Base-by-base conservation (phyloP, 2,113 vertebrate species). In the Xiphias gladius region DNA sequence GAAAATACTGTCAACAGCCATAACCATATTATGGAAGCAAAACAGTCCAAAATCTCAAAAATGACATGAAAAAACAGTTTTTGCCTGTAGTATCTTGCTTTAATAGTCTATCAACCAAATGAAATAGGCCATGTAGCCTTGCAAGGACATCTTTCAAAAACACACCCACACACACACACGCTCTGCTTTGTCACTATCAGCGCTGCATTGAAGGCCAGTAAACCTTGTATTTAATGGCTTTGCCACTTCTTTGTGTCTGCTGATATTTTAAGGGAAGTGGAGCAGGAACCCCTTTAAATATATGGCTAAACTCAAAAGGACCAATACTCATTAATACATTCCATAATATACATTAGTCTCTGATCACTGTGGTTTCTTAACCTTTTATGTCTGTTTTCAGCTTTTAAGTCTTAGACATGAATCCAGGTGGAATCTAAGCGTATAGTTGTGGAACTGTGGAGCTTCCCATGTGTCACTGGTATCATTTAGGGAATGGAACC, bases 71-170 rank as follows among this genome's bases (percentile, higher is more conserved):
- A 35, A 35, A 3, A 35, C 32, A 35, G 32, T 35, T 35, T 6
- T 35, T 35, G 32, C 32, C 32, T 35, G 32, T 35, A 35, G 32
- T 35, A 35, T 35, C 32, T 35, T 6, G 6, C 32, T 35, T 35
- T 39, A 39, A 39, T 39, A 71, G 43, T 83, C 72, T 46, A 61
- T 76, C 57, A 85, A 28, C 67, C 77, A 69, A n/a, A 35, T 52
- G 67, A 80, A 78, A 82, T 80, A 80, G 78, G 2, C 64, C 30
- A 22, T 75, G 84, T 16, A 54, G 75, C 32, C 55, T 67, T 75
- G 37, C 80, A 88, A 86, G 80, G 80, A 84, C 65, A 67, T 69
- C 55, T n/a, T n/a, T 63, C 59, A 79, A 50, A 57, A 14, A 54
- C 48, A 83, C 63, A 63, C 19, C 73, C 28, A 70, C 10, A 77